Percentiles rank a stretch among this genome's conserved stretches.
Conservation (phyloP, 2,888 invertebrate species). For the Terebella lapidaria region DNA sequence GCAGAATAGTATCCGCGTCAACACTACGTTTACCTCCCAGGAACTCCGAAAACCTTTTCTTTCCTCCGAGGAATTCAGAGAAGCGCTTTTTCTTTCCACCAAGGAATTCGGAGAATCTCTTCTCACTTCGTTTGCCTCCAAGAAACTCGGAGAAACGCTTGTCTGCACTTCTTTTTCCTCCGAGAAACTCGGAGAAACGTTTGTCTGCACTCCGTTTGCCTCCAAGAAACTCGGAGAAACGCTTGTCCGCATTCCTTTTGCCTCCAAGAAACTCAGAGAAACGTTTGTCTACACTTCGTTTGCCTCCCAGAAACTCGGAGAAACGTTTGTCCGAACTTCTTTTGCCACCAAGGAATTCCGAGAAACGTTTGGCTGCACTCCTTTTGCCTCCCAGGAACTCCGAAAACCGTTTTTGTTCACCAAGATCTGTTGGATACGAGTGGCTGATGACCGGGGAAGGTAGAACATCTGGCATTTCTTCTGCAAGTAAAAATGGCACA, state of each 20-base stretch:
- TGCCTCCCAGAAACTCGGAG: conserved; percentile 10
- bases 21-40: conserved; percentile 19
- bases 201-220: conserved; percentile 7
- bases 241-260: conserved; percentile 2
- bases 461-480: no score
- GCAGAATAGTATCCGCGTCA: no score
- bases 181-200: conserved; percentile 20
- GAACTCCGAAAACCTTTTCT: conserved; percentile 20
- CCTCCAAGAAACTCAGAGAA: conserved; percentile 16
- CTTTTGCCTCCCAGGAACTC: conserved; percentile 15
- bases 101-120: conserved; percentile 19
- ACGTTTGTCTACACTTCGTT: no score
- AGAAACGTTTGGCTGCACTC: not conserved
- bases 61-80: conserved; percentile 20
- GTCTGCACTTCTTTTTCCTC: conserved; percentile 16
- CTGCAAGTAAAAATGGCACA: no score
- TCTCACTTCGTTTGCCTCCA: conserved; percentile 11
- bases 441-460: no score
- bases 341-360: conserved; percentile 10
- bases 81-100: conserved; percentile 20
- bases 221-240: conserved; percentile 20
- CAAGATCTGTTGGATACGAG: no score
- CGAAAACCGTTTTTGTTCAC: conserved; percentile 15
- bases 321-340: not conserved
- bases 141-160: conserved; percentile 19